These are phyloP conservation scores for mouse (Mus musculus) DNA, from an alignment of 2,113 vertebrate species.

Conservation along the genomic window GRCm39 chr10:12089001-12089500, in stretches of 20 bases:
- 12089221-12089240: not conserved
- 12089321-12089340: not conserved
- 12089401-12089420: not conserved
- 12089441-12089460: not conserved
- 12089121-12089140: not conserved
- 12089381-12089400: not conserved
- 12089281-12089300: not conserved
- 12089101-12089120: not conserved
- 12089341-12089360: not conserved
- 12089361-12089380: not conserved
- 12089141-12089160: not conserved
- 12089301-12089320: not conserved
- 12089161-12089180: not conserved
- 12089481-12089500: not conserved
- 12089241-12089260: not conserved
- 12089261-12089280: not conserved
- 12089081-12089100: too few relatives aligned
- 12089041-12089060: not conserved
- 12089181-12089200: not conserved
- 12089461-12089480: not conserved
- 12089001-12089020: not conserved
- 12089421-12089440: not conserved
- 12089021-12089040: not conserved
- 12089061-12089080: not conserved
- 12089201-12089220: not conserved